Evolutionary conservation across 2,113 vertebrate species (phyloP).

Genomic region (Saccopteryx leptura): DNA sequence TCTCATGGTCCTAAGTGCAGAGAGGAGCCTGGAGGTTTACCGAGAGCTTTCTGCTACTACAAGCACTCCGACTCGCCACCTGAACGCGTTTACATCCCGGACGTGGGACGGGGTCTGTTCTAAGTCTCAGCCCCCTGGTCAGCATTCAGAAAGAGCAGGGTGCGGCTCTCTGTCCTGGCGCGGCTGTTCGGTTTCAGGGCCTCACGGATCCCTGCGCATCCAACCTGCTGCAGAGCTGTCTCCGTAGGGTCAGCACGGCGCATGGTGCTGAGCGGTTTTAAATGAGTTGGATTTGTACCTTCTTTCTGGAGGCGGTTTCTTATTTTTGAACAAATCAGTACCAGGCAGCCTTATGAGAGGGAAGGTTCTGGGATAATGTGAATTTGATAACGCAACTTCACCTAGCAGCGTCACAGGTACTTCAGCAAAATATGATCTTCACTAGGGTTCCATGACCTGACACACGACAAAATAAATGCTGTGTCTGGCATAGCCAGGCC

Average conservation of each 20-base stretch:
- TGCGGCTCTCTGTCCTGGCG: neutral
- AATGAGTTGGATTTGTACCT: neutral
- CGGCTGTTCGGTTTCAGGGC: neutral
- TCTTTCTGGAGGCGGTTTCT: neutral
- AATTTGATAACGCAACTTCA: neutral
- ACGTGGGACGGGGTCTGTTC: conserved; percentile 53
- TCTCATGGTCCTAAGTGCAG: conserved; percentile 30
- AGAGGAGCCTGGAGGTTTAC: neutral
- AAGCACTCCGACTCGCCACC: neutral
- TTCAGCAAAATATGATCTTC: neutral
- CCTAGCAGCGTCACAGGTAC: neutral
- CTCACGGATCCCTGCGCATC: neutral
- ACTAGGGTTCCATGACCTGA: neutral
- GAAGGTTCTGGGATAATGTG: neutral
- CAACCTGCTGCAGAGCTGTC: neutral
- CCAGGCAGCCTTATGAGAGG: neutral
- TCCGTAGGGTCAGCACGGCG: neutral
- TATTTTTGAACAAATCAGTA: neutral
- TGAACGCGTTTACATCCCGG: conserved; percentile 68
- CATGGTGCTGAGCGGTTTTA: neutral
- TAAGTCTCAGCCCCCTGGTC: neutral
- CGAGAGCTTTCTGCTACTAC: neutral
- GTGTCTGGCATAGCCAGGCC: neutral
- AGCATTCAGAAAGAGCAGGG: neutral
- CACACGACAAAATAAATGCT: neutral